Percentiles rank a stretch among this genome's conserved stretches.
These are phyloP conservation scores for Phrynocephalus guinanensis DNA, from an alignment of 2,797 vertebrate species.

Conservation along the genomic window DNA sequence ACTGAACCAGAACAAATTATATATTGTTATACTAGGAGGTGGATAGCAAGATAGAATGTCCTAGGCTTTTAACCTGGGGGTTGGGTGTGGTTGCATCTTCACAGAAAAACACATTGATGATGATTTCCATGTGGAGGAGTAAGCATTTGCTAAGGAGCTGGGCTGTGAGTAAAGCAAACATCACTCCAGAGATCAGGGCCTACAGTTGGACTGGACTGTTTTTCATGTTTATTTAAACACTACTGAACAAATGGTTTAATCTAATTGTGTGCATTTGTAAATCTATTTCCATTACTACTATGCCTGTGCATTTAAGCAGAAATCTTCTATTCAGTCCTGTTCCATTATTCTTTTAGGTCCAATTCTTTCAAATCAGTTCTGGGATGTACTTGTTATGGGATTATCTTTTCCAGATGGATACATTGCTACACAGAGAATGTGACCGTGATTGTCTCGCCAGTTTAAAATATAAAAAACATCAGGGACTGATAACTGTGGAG, in stretches of 20 bases:
- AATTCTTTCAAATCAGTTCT: neutral
- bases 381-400: neutral
- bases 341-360: neutral
- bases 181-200: too few species aligned
- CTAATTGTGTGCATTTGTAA: neutral
- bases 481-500: slow-evolving; percentile 3
- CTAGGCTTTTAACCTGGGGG: neutral
- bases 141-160: neutral
- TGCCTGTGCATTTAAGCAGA: neutral
- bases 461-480: slow-evolving; percentile 15
- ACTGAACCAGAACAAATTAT: neutral
- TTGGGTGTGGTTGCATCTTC: neutral
- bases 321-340: neutral
- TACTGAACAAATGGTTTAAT: neutral
- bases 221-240: neutral
- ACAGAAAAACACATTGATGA: neutral
- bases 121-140: neutral
- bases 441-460: neutral
- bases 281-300: neutral
- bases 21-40: neutral
- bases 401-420: neutral
- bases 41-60: neutral
- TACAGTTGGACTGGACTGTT: neutral
- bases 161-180: neutral
- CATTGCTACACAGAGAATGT: neutral